phyloP scores from a whole-genome alignment of 2,888 invertebrate genomes.

The Eupithecia subumbrata region DNA sequence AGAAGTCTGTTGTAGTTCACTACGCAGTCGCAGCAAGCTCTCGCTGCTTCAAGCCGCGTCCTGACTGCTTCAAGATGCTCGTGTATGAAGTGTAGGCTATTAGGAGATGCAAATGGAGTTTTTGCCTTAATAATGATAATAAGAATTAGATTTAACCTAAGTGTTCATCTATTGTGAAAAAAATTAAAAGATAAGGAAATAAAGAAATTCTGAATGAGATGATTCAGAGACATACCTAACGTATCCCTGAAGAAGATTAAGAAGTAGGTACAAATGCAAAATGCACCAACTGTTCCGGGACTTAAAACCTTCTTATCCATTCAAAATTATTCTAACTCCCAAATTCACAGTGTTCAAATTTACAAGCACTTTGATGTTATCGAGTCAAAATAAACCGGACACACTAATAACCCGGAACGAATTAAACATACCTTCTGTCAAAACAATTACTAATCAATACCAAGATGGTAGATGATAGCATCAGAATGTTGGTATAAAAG shows the following conservation, averaged over 20 bases:
- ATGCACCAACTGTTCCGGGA: neutral
- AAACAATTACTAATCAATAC: slow-evolving; percentile 41
- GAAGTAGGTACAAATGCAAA: neutral
- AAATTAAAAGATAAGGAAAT: too few species aligned
- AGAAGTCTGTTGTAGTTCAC: too few species aligned
- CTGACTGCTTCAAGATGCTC: too few species aligned
- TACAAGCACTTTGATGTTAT: slow-evolving; percentile 19
- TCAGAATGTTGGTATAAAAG: slow-evolving; percentile 52
- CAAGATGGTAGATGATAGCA: slow-evolving; percentile 36
- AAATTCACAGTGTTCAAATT: slow-evolving; percentile 11
- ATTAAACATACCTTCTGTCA: slow-evolving; percentile 40
- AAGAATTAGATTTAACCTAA: too few species aligned
- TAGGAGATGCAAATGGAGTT: neutral
- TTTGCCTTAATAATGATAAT: neutral
- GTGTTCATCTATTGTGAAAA: too few species aligned
- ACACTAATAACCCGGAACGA: slow-evolving; percentile 37
- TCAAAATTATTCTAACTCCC: neutral
- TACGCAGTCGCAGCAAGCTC: too few species aligned
- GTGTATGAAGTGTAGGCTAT: neutral
- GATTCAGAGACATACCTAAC: neutral
- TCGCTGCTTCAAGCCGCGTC: too few species aligned
- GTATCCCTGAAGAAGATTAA: neutral
- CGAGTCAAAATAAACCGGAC: slow-evolving; percentile 29
- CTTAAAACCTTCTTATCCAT: neutral
- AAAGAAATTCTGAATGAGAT: neutral